Base-by-base conservation (phyloP, 2,888 invertebrate genomes). In the Erebia aethiops region DNA sequence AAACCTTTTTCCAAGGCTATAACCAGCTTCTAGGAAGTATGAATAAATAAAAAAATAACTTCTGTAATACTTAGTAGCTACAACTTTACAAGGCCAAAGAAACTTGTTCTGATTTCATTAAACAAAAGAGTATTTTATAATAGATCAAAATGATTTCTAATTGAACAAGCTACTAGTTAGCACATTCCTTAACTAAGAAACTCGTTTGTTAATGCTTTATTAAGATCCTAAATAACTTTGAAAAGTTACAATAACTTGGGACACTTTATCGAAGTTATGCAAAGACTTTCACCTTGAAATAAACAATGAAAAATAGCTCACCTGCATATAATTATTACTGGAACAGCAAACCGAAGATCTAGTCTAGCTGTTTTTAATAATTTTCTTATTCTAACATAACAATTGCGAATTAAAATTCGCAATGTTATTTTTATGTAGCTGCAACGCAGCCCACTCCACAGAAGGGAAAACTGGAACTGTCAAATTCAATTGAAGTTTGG, bases 221-320 rank as follows among this genome's bases (percentile, higher is more conserved):
- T 60, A 35, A 21, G 13, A 18, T 66, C 16, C 9, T 43, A 9
- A 16, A 16, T 35, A 65, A 49, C 26, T 51, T 52, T 58, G 21
- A 41, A 58, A 58, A 52, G 41, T 46, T 64, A 52, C 13, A 46
- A 57, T 21, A 46, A 58, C 13, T 35, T 26, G 35, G n/a, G 54
- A 11, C 35, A 60, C 60, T 60, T 16, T n/a, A 43, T 10, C 26
- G 49, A 71, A 72, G n/a, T 74, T 65, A 52, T 21, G 60, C 46
- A 69, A 46, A 54, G 81, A 91, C 91, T 91, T 91, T 91, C 91
- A 89, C 91, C 82, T 78, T 0, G n/a, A 18, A 76, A 77, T 81
- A 76, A 74, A 75, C 16, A 64, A 64, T 68, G 72, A 76, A 73
- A 62, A 74, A 76, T 49, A 54, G 57, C 73, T 78, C 84, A 91